Base-by-base conservation (phyloP, 2,113 vertebrate species). In the Rhineura floridana region DNA sequence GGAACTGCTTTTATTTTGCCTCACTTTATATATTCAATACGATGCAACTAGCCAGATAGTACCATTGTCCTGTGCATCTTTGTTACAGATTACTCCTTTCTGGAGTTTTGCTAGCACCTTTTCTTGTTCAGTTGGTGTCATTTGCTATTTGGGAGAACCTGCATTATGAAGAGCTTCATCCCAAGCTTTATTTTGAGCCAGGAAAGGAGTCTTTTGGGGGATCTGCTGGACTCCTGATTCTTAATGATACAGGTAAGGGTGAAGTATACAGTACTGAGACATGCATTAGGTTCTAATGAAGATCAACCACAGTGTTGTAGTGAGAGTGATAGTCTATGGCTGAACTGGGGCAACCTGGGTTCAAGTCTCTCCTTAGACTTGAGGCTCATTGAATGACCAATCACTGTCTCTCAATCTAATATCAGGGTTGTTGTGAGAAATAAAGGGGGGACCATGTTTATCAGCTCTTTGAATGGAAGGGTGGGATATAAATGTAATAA, bases 221-320 rank as follows among this genome's bases (percentile, higher is more conserved):
- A 75, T 86, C 92, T 4, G 97, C 97, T 50, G 98, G 97, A 88
- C 97, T 99, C 7, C 95, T 99, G 89, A 93, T 99, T 55, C 90
- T 98, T 93, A 99, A 99, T 93, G 97, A 98, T 46, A 98, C 98
- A 94, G 98, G 98, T 99, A 89, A 97, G 95, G 63, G 67, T 52
- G 19, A 19, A 19, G 63, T 89, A 17, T 25, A 8, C 23, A 55
- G 69, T 30, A 30, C 25, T 83, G 89, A 73, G 19, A 59, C 13
- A 77, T 90, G 3, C 42, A 67, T 85, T 10, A 25, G 9, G 23
- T 75, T 75, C 42, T 15, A 39, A 80, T 28, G 10, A 30, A 67
- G 55, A 21, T 19, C 55, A 13, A 59, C 15, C 5, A 19, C 21
- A 59, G 55, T 59, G 17, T 65, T 28, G 62, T 28, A 7, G 62